These are phyloP conservation scores for Drosophila sproati DNA, from an alignment of 1,140 invertebrate species.

Conservation along the genomic window DNA sequence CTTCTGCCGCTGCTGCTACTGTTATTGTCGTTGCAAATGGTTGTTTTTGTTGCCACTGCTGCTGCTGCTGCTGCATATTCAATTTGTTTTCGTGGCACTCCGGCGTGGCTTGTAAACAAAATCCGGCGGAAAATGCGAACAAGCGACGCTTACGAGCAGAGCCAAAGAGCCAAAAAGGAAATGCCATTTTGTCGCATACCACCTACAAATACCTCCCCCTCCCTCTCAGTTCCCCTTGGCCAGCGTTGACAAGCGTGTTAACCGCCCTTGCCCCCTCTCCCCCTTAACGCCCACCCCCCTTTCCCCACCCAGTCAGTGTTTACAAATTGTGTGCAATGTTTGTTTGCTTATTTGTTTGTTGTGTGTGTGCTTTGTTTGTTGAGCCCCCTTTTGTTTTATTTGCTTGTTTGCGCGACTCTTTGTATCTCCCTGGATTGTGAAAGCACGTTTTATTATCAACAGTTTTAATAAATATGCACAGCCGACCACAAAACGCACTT, in stretches of 20 bases:
- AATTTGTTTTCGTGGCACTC: conserved; percentile 77
- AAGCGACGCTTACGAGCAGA: conserved; percentile 64
- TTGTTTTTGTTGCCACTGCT: conserved; percentile 30
- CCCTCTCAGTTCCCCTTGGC: not conserved
- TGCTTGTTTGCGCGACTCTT: conserved; percentile 5
- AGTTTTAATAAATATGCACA: conserved; percentile 71
- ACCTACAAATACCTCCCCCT: not conserved
- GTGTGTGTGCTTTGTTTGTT: conserved; percentile 1
- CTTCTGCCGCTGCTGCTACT: conserved; percentile 30
- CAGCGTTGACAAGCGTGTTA: conserved; percentile 73
- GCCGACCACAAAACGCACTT: conserved; percentile 72
- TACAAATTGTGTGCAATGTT: conserved; percentile 78
- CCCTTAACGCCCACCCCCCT: not conserved
- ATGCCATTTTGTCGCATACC: conserved; percentile 68
- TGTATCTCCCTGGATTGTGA: conserved; percentile 23
- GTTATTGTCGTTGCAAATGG: conserved; percentile 10
- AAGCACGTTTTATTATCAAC: conserved; percentile 22
- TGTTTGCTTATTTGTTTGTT: conserved; percentile 39
- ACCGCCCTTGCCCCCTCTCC: not conserved
- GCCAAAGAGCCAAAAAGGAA: conserved; percentile 68
- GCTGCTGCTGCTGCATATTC: conserved; percentile 59
- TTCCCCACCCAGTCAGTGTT: conserved; percentile 52
- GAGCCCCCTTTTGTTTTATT: no score
- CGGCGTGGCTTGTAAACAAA: conserved; percentile 79
- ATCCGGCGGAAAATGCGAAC: conserved; percentile 78